phyloP scores from a whole-genome alignment of 2,797 vertebrate genomes.

The Limosa lapponica region DNA sequence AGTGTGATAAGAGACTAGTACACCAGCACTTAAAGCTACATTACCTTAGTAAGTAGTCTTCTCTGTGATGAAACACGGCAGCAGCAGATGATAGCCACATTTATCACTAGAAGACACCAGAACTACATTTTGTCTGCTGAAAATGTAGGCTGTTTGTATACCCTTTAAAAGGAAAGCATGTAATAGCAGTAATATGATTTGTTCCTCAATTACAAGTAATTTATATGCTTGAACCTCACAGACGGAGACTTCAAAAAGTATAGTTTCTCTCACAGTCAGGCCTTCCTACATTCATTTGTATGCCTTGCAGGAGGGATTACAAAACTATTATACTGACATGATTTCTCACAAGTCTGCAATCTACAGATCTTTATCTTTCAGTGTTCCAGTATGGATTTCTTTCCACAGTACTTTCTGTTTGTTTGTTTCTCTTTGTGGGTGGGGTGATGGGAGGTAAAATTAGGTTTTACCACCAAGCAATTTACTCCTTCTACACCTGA shows the following conservation, averaged over 20 bases:
- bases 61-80: background rate
- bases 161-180: background rate
- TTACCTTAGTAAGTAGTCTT: background rate
- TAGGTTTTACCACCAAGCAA: background rate
- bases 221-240: background rate
- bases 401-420: background rate
- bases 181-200: background rate
- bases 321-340: background rate
- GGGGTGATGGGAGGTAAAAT: conserved; percentile 1
- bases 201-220: background rate
- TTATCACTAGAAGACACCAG: background rate
- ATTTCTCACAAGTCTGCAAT: background rate
- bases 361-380: background rate
- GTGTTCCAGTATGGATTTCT: background rate
- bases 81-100: background rate
- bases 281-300: background rate
- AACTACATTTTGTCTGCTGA: background rate
- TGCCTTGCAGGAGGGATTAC: background rate
- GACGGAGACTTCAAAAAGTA: background rate
- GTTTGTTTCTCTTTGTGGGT: background rate
- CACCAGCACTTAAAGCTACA: background rate
- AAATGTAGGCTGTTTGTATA: background rate
- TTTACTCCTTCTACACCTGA: conserved; percentile 15
- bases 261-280: background rate
- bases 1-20: background rate